Conservation (phyloP, 2,888 invertebrate species). For the Eremobia ochroleuca region DNA sequence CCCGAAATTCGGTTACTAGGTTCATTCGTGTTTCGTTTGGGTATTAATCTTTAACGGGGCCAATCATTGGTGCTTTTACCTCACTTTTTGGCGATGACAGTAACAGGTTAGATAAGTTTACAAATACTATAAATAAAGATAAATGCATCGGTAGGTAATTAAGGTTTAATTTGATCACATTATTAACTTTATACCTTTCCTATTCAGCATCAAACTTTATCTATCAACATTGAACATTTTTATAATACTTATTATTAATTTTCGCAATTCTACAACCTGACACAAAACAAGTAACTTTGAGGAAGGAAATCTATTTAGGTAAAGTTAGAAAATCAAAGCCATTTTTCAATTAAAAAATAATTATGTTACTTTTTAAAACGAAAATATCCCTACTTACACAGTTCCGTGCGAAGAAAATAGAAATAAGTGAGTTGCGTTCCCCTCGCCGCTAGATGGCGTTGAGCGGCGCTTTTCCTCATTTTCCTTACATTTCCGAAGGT, state of each 20-base stretch:
- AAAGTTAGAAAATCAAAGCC: not conserved
- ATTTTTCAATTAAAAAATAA: not conserved
- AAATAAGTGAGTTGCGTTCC: conserved; percentile 70
- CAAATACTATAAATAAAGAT: conserved; percentile 21
- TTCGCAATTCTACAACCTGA: not conserved
- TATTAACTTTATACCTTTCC: not conserved
- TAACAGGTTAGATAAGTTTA: conserved; percentile 35
- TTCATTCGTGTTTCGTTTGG: conserved; percentile 78
- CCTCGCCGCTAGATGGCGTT: conserved; percentile 86
- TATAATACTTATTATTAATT: not conserved
- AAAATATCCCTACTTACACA: not conserved
- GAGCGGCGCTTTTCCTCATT: conserved; percentile 78
- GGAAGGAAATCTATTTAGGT: not conserved
- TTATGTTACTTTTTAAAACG: not conserved
- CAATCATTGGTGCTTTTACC: conserved; percentile 73
- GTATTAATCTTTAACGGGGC: conserved; percentile 72
- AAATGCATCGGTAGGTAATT: not conserved
- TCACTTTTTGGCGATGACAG: conserved; percentile 50
- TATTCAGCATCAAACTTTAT: not conserved
- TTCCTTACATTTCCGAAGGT: conserved; percentile 75
- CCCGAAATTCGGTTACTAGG: conserved; percentile 90
- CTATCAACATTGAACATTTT: not conserved
- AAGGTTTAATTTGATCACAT: not conserved
- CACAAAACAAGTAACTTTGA: not conserved
- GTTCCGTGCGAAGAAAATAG: conserved; percentile 27